These are phyloP conservation scores for Lepidonotus clava DNA, from an alignment of 2,888 invertebrate genomes.

Conservation along the genomic window DNA sequence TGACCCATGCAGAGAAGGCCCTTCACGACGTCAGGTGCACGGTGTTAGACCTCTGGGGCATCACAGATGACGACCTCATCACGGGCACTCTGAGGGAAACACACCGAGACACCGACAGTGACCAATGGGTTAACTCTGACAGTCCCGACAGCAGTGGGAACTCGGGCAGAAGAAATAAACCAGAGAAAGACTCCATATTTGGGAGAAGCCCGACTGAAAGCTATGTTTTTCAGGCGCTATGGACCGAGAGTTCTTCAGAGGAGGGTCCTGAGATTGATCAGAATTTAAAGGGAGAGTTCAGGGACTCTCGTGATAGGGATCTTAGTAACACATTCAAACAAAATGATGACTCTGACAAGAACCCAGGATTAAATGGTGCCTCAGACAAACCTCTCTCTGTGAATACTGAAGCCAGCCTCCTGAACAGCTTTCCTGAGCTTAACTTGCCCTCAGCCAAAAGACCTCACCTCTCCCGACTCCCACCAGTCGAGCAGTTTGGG, in stretches of 20 bases:
- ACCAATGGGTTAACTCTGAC: background rate
- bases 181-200: background rate
- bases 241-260: background rate
- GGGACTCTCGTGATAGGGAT: too few relatives aligned
- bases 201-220: background rate
- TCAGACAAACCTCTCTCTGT: too few relatives aligned
- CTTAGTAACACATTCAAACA: background rate
- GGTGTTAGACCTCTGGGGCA: slow-evolving; percentile 36
- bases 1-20: slow-evolving; percentile 37
- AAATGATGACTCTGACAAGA: background rate
- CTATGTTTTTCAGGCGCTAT: background rate
- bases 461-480: background rate
- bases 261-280: background rate
- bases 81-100: too few relatives aligned
- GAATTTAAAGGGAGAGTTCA: background rate
- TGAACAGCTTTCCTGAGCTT: background rate
- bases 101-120: too few relatives aligned
- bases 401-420: too few relatives aligned
- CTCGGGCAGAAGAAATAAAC: background rate
- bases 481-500: background rate
- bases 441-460: background rate
- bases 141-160: background rate
- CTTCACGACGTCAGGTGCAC: slow-evolving; percentile 37
- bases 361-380: too few relatives aligned
- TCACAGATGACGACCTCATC: background rate